Percentiles rank a stretch among this genome's conserved stretches.
Conservation (phyloP, 2,888 invertebrate species). For the Prionchulus punctatus region DNA sequence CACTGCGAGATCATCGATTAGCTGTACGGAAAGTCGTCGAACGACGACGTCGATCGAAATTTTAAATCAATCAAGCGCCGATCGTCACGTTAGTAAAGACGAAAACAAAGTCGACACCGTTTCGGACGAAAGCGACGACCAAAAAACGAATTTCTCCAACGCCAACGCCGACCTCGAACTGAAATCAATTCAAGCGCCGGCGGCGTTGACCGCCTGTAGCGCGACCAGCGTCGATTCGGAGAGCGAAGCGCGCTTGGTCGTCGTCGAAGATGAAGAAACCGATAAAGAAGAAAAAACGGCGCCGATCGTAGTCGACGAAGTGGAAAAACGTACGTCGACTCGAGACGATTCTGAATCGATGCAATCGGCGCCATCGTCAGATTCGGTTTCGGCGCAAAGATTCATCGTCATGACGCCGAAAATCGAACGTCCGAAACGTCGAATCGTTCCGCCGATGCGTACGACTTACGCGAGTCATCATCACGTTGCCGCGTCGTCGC, state of each 20-base stretch:
- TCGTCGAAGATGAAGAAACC: not conserved
- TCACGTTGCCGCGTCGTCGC: too few relatives aligned
- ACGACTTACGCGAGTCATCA: not conserved
- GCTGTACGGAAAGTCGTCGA: too few relatives aligned
- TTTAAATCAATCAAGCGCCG: too few relatives aligned
- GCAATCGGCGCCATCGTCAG: not conserved
- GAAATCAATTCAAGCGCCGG: too few relatives aligned
- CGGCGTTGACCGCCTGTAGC: too few relatives aligned
- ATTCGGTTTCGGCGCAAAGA: not conserved
- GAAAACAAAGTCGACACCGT: too few relatives aligned
- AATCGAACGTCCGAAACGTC: not conserved
- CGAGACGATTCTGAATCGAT: not conserved
- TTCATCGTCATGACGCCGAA: not conserved
- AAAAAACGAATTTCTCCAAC: too few relatives aligned
- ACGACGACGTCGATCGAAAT: too few relatives aligned
- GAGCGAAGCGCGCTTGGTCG: not conserved
- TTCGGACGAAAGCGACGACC: too few relatives aligned
- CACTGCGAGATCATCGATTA: too few relatives aligned
- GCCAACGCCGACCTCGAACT: too few relatives aligned
- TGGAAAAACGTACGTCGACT: not conserved
- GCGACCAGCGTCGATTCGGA: not conserved
- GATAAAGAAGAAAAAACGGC: not conserved
- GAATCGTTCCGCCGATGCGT: not conserved
- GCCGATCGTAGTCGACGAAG: not conserved
- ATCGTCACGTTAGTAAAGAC: too few relatives aligned